Base-by-base conservation (phyloP, 1,140 invertebrate genomes). In the Panagrolaimus sp. region DNA sequence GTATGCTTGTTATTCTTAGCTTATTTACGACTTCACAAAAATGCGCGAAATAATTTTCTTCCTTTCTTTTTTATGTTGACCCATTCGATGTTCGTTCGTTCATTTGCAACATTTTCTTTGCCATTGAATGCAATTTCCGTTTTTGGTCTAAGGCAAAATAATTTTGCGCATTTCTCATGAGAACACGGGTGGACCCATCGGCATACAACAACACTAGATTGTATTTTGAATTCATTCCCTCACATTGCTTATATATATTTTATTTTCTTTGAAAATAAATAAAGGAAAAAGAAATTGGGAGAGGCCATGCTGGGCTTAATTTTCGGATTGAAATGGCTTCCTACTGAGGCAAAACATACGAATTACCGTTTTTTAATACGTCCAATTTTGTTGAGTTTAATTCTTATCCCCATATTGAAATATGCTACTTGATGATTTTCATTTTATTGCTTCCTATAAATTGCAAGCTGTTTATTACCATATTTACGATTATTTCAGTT, bases 131-230 rank as follows among this genome's bases (percentile, higher is more conserved):
- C 51, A 57, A 57, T 57, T 57, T 57, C 51, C 51, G 51, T 27
- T 27, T 16, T 20, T 20, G 27, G 51, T 27, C n/a, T 20, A 27
- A 57, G 51, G 51, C 51, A 20, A 57, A 57, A 57, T 57, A 57
- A 57, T 57, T 57, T 57, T 57, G 51, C 51, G 51, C 51, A 57
- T 57, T 38, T 57, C 51, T 57, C 51, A 57, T 57, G 51, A 57
- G 51, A 57, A 57, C 51, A 57, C 51, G 31, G 31, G 31, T 38
- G 31, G 31, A 38, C 27, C 51, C 51, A 57, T 20, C 27, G 51
- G 20, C 20, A 57, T 27, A 57, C 43, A 44, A 25, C 64, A 62
- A 1, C 25, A 31, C 57, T 20, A 31, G 64, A 65, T 45, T 25
- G 64, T 16, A 65, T 42, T 51, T 57, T 27, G 27, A 57, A 57